A percentile compares a stretch with the other conserved stretches of the same genome.
These are phyloP conservation scores for Drosophila maculinotata DNA, from an alignment of 2,888 invertebrate species.

Conservation along the genomic window DNA sequence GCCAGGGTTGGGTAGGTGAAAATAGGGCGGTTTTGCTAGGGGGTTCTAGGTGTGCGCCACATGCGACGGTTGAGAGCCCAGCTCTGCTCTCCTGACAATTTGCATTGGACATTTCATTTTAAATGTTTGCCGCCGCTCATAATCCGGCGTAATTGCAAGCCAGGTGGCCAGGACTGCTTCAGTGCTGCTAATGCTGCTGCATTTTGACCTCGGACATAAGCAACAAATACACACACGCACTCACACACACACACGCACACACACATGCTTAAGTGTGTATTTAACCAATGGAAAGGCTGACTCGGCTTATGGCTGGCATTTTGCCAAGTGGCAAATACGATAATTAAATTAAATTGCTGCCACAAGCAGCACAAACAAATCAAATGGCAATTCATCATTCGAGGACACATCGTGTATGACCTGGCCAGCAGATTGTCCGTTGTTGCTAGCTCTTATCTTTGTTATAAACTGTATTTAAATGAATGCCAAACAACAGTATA, in stretches of 20 bases:
- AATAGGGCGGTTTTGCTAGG: not conserved
- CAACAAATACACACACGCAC: not conserved
- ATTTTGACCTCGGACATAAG: slow-evolving; percentile 48
- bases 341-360: slow-evolving; percentile 84
- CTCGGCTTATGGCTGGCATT: slow-evolving; percentile 68
- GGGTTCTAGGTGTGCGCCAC: slow-evolving; percentile 29
- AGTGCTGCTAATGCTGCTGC: slow-evolving; percentile 36
- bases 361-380: slow-evolving; percentile 82
- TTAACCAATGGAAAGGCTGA: slow-evolving; percentile 60
- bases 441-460: slow-evolving; percentile 21
- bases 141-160: slow-evolving; percentile 70
- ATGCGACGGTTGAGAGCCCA: slow-evolving; percentile 45
- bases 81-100: slow-evolving; percentile 61
- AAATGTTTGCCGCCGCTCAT: slow-evolving; percentile 73
- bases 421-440: slow-evolving; percentile 4
- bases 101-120: slow-evolving; percentile 80
- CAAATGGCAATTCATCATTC: slow-evolving; percentile 80
- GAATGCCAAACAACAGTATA: slow-evolving; percentile 16
- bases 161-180: slow-evolving; percentile 48
- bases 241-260: slow-evolving; percentile 6
- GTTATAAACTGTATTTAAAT: slow-evolving; percentile 49
- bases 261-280: slow-evolving; percentile 21
- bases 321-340: slow-evolving; percentile 83
- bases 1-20: not conserved
- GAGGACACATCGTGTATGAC: slow-evolving; percentile 39